These are phyloP conservation scores for Popillia japonica DNA, from an alignment of 1,140 invertebrate genomes.

Conservation along the genomic window DNA sequence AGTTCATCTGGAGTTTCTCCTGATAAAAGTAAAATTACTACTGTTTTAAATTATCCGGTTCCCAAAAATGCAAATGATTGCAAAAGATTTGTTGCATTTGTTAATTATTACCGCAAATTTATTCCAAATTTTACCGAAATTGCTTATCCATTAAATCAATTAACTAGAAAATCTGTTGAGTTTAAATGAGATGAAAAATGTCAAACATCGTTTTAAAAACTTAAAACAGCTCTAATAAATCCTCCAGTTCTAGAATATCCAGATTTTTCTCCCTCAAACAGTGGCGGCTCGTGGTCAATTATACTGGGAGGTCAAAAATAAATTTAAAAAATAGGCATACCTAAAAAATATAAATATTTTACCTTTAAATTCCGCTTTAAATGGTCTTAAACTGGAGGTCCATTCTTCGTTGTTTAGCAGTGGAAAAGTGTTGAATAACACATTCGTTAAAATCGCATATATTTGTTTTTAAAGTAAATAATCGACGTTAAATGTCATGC, in stretches of 20 bases:
- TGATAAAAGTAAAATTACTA: slow-evolving; percentile 47
- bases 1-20: slow-evolving; percentile 48
- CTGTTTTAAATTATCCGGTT: slow-evolving; percentile 46
- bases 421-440: too few relatives aligned
- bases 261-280: too few relatives aligned
- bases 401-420: too few relatives aligned
- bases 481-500: too few relatives aligned
- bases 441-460: too few relatives aligned
- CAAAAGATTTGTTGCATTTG: slow-evolving; percentile 51
- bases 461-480: too few relatives aligned
- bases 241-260: slow-evolving; percentile 26
- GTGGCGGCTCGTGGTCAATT: too few relatives aligned
- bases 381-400: too few relatives aligned
- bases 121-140: slow-evolving; percentile 8
- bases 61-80: slow-evolving; percentile 48
- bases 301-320: too few relatives aligned
- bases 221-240: neutral
- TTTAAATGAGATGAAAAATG: slow-evolving; percentile 5
- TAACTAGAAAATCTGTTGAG: neutral
- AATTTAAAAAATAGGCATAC: too few relatives aligned
- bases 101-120: slow-evolving; percentile 34
- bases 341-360: too few relatives aligned
- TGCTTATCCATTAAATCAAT: slow-evolving; percentile 16
- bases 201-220: neutral
- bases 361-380: too few relatives aligned